Base-by-base conservation (phyloP, 2,113 vertebrate species). In the Corynorhinus townsendii region DNA sequence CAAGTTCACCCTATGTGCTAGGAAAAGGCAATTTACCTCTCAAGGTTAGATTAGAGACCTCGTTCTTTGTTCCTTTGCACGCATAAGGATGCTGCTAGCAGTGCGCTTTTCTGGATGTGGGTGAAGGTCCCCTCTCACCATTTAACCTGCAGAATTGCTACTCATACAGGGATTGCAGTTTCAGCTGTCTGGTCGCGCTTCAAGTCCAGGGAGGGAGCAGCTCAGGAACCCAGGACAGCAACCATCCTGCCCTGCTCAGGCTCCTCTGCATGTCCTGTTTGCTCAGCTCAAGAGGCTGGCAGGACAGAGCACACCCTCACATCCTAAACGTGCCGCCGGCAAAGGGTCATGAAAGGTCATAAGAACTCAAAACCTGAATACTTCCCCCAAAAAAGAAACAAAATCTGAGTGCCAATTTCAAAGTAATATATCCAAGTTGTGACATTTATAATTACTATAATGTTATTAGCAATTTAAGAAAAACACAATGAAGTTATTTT, bases 11-110 rank as follows among this genome's bases (percentile, higher is more conserved):
- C 35, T 89, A 1, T n/a, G 14, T 87, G 47, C 24, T 43, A 56
- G 45, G 30, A 90, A 87, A 96, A 90, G 68, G 35, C 72, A 87
- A 11, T 93, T 93, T 94, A 71, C 43, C 71, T 79, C 24, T 66
- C 56, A 82, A 40, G 24, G 30, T 79, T 80, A 81, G 66, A 40
- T 15, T 75, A 52, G 82, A 89, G 33, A 80, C 71, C 66, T 28
- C 22, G 4, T 68, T 87, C 15, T 56, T 87, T 86, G 17, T 84
- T 90, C 9, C 28, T 96, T 89, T 84, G 35, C 12, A 11, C 62
- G 5, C 15, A 14, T 62, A 64, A 30, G 4, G 2, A 49, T 91
- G 66, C 20, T 86, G 11, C 33, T 54, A 35, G 35, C 33, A 6
- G 0, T 69, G 7, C 52, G 56, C 11, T 90, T 49, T 80, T 69